These are phyloP conservation scores for Aythya baeri DNA, from an alignment of 2,113 vertebrate genomes.

Conservation along the genomic window DNA sequence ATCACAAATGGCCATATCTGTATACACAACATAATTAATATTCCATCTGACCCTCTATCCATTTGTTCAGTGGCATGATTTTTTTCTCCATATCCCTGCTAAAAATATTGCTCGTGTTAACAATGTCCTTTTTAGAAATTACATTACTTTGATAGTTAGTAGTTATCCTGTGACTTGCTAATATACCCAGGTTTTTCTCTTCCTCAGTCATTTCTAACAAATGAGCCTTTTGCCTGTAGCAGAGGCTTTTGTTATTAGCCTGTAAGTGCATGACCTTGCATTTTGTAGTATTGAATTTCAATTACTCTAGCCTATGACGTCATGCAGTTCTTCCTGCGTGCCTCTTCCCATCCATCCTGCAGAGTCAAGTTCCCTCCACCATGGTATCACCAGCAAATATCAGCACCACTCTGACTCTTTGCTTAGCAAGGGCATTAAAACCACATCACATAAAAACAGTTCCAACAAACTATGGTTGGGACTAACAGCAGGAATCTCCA, in stretches of 20 bases:
- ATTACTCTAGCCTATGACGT: conserved; percentile 27
- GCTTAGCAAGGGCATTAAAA: not conserved
- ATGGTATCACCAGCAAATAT: not conserved
- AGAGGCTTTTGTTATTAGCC: conserved; percentile 45
- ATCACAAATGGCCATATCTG: not conserved
- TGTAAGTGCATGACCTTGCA: conserved; percentile 33
- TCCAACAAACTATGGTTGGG: rapidly evolving
- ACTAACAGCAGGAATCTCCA: not conserved
- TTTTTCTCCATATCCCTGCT: not conserved
- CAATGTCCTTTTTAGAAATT: not conserved
- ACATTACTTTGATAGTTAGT: not conserved
- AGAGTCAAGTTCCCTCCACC: conserved; percentile 7
- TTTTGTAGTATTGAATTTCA: conserved; percentile 63
- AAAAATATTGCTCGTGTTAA: not conserved
- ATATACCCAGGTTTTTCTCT: conserved; percentile 19
- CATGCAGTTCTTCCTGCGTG: not conserved
- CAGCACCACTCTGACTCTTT: not conserved
- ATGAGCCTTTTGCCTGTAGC: conserved; percentile 16
- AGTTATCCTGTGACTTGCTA: conserved; percentile 22
- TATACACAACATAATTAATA: not conserved
- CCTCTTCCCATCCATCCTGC: conserved; percentile 1
- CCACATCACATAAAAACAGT: not conserved
- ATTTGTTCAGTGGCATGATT: not conserved
- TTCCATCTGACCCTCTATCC: not conserved
- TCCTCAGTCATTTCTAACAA: conserved; percentile 43